Conservation (phyloP, 1,140 invertebrate genomes). For the Bombyx mori region ASM3026992v2 NC_085125.1:3016001-3016500, state of each 20-base stretch:
- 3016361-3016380: conserved; percentile 45
- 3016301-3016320: conserved; percentile 52
- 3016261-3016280: conserved; percentile 3
- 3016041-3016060: too few relatives aligned
- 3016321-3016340: conserved; percentile 44
- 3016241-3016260: conserved; percentile 10
- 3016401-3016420: conserved; percentile 43
- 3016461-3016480: conserved; percentile 40
- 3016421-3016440: conserved; percentile 39
- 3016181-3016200: not conserved
- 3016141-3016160: too few relatives aligned
- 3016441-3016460: conserved; percentile 45
- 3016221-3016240: conserved; percentile 4
- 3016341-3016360: conserved; percentile 36
- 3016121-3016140: too few relatives aligned
- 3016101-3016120: too few relatives aligned
- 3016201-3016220: not conserved
- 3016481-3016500: conserved; percentile 44
- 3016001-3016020: too few relatives aligned
- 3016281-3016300: conserved; percentile 16
- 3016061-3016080: too few relatives aligned
- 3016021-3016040: too few relatives aligned
- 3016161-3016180: too few relatives aligned
- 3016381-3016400: conserved; percentile 39
- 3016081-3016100: too few relatives aligned